These are phyloP conservation scores for Drosophila novamexicana DNA, from an alignment of 1,140 invertebrate species.

Conservation along the genomic window DNA sequence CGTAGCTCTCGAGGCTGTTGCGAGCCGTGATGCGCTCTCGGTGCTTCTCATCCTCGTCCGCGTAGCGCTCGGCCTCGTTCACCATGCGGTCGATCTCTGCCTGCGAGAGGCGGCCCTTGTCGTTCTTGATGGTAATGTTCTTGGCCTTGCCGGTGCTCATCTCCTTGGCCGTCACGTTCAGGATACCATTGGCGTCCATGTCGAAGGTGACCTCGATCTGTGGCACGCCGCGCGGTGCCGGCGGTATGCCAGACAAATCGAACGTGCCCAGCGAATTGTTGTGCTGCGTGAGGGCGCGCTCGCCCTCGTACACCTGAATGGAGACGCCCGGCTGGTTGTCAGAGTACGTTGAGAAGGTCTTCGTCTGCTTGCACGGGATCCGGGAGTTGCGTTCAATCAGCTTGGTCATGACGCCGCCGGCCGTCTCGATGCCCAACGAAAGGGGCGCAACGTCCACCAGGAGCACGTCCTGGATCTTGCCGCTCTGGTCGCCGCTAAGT, in stretches of 20 bases:
- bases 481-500: constrained; percentile 88
- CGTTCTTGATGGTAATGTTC: constrained; percentile 94
- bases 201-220: constrained; percentile 90
- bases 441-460: constrained; percentile 86
- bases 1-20: constrained; percentile 89
- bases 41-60: constrained; percentile 88
- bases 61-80: constrained; percentile 67
- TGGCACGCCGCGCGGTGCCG: constrained; percentile 91
- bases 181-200: constrained; percentile 87
- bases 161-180: constrained; percentile 88
- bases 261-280: constrained; percentile 92
- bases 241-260: constrained; percentile 91
- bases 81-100: constrained; percentile 90
- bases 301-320: constrained; percentile 89
- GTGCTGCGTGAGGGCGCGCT: constrained; percentile 89
- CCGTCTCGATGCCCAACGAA: constrained; percentile 87
- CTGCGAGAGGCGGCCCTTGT: constrained; percentile 91
- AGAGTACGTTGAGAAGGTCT: constrained; percentile 88
- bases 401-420: constrained; percentile 88
- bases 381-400: constrained; percentile 87
- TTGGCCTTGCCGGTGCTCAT: constrained; percentile 86
- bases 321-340: constrained; percentile 90
- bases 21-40: constrained; percentile 87
- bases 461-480: constrained; percentile 89
- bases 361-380: constrained; percentile 88